A percentile compares a stretch with the other conserved stretches of the same genome.
phyloP scores from a whole-genome alignment of 2,797 vertebrate genomes.

The Crax fasciolata region DNA sequence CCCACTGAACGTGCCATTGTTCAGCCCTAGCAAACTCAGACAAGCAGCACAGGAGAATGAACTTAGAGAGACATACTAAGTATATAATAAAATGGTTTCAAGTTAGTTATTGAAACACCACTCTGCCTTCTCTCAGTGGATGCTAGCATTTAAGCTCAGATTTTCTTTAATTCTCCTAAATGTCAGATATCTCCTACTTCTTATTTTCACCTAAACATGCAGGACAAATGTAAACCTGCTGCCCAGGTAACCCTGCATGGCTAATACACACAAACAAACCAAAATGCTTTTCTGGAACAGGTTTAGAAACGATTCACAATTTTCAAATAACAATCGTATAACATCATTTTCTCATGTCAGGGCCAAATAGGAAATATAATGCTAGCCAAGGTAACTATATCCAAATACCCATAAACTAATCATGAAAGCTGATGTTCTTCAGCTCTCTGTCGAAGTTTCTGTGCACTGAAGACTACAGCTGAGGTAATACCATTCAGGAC shows the following conservation, averaged over 20 bases:
- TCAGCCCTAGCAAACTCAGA: neutral
- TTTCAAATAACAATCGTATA: neutral
- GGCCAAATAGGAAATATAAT: neutral
- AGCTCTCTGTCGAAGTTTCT: neutral
- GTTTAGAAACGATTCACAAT: neutral
- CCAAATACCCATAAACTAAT: neutral
- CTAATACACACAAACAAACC: neutral
- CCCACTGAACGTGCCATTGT: neutral
- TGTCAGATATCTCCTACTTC: constrained; percentile 1
- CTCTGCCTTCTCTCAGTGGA: neutral
- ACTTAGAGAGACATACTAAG: neutral
- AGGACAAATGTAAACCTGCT: constrained; percentile 7
- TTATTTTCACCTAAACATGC: neutral
- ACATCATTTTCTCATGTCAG: neutral
- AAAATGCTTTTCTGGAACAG: neutral
- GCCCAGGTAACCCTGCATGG: neutral
- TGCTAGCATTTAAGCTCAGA: neutral
- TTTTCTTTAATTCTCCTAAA: neutral
- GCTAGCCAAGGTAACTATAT: neutral
- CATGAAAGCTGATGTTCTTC: neutral
- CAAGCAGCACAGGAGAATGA: neutral
- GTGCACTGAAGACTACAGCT: accelerated
- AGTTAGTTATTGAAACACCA: neutral
- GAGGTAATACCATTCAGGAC: accelerated
- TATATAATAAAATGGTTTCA: neutral